phyloP scores from a whole-genome alignment of 2,113 vertebrate species.

The Colistium nudipinnis region DNA sequence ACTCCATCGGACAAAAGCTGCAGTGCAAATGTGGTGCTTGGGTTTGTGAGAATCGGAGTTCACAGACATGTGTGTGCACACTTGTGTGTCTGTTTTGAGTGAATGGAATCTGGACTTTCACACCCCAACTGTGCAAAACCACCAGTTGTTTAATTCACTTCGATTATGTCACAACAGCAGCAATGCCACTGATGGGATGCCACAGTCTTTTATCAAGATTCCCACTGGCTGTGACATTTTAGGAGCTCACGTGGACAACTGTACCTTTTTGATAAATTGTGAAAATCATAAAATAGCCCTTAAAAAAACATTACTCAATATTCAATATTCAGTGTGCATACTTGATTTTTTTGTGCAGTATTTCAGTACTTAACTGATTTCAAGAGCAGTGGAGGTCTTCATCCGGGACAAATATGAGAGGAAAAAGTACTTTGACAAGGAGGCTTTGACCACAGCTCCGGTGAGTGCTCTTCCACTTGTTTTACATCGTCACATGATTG shows the following conservation, averaged over 20 bases:
- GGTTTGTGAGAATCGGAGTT: background rate
- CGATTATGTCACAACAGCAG: background rate
- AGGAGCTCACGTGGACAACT: too few relatives aligned
- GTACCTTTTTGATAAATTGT: too few relatives aligned
- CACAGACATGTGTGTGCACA: background rate
- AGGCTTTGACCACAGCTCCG: constrained; percentile 81
- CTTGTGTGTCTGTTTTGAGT: background rate
- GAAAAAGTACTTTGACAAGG: constrained; percentile 96
- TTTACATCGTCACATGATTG: constrained; percentile 2
- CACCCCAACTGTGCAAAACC: background rate
- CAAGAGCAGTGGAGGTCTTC: constrained; percentile 98
- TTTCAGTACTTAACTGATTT: constrained; percentile 83
- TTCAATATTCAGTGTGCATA: background rate
- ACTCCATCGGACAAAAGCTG: constrained; percentile 34
- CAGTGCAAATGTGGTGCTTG: background rate
- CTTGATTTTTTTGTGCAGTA: background rate
- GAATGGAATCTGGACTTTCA: background rate
- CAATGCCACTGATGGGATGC: background rate
- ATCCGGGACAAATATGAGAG: constrained; percentile 99
- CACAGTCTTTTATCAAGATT: background rate
- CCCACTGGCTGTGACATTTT: background rate
- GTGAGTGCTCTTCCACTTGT: constrained; percentile 84
- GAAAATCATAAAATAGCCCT: too few relatives aligned
- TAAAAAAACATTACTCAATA: too few relatives aligned
- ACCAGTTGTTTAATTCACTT: background rate